Conservation (phyloP, 2,888 invertebrate species). For the Rhaphigaster nebulosa region DNA sequence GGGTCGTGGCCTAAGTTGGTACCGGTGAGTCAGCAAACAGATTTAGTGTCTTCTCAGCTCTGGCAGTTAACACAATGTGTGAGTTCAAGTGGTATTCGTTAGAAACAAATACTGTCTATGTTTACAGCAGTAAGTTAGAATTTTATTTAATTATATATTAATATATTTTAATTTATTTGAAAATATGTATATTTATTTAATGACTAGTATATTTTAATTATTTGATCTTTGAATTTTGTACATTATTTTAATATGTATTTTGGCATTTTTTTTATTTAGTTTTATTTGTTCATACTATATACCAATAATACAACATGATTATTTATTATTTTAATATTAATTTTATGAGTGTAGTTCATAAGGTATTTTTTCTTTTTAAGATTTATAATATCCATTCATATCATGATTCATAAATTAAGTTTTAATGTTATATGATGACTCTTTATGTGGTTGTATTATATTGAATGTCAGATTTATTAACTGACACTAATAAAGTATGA, state of each 20-base stretch:
- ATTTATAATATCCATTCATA: neutral
- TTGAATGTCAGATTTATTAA: neutral
- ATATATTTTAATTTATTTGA: neutral
- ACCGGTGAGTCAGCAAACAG: slow-evolving; percentile 60
- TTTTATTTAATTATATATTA: slow-evolving; percentile 18
- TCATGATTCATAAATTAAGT: neutral
- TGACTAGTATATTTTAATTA: neutral
- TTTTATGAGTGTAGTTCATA: neutral
- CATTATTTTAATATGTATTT: slow-evolving; percentile 30
- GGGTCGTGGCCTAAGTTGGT: slow-evolving; percentile 57
- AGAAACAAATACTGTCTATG: slow-evolving; percentile 61
- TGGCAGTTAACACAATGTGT: slow-evolving; percentile 60
- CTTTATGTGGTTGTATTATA: neutral
- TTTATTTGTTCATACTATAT: neutral
- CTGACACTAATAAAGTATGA: neutral
- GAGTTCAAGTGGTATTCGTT: slow-evolving; percentile 63
- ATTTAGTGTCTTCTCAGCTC: slow-evolving; percentile 55
- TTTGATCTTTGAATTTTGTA: neutral
- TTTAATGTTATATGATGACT: neutral
- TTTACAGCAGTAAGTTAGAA: slow-evolving; percentile 61
- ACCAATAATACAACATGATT: neutral
- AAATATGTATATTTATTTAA: neutral
- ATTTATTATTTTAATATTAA: neutral
- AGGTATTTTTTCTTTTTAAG: neutral
- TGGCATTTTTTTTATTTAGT: neutral